Percentiles rank a stretch among this genome's conserved stretches.
Evolutionary conservation across 2,888 invertebrate species (phyloP).

Genomic region (Acleris emargana): DNA sequence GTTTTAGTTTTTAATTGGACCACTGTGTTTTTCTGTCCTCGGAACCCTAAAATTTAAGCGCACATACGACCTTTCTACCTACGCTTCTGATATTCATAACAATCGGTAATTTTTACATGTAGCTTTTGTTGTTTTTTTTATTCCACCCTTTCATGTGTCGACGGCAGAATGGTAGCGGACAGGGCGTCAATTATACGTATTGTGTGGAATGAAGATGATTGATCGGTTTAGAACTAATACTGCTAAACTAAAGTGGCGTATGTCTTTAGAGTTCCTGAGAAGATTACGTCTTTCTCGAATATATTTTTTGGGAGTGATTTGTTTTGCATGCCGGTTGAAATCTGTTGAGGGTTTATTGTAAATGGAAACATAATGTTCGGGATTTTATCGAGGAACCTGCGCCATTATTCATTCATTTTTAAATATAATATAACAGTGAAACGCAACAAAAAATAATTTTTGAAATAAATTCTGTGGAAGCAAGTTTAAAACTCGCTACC

Average conservation of each 20-base stretch:
- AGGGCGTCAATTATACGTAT: slow-evolving; percentile 64
- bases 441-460: slow-evolving; percentile 8
- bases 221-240: slow-evolving; percentile 25
- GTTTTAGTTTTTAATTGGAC: background rate
- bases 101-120: slow-evolving; percentile 66
- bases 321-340: slow-evolving; percentile 1
- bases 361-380: background rate
- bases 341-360: background rate
- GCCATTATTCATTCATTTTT: too few species aligned
- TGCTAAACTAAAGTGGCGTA: slow-evolving; percentile 14
- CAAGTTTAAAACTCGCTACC: slow-evolving; percentile 41
- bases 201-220: slow-evolving; percentile 44
- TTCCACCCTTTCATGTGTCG: slow-evolving; percentile 62
- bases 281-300: background rate
- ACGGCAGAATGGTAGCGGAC: slow-evolving; percentile 63
- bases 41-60: slow-evolving; percentile 24
- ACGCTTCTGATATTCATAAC: slow-evolving; percentile 57
- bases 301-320: background rate
- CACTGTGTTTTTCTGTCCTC: background rate
- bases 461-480: slow-evolving; percentile 20
- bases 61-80: slow-evolving; percentile 20
- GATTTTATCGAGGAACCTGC: too few species aligned
- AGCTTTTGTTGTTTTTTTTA: slow-evolving; percentile 65
- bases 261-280: background rate
- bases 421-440: background rate